phyloP scores from a whole-genome alignment of 1,140 invertebrate species.

The Drosophila ananassae region DNA sequence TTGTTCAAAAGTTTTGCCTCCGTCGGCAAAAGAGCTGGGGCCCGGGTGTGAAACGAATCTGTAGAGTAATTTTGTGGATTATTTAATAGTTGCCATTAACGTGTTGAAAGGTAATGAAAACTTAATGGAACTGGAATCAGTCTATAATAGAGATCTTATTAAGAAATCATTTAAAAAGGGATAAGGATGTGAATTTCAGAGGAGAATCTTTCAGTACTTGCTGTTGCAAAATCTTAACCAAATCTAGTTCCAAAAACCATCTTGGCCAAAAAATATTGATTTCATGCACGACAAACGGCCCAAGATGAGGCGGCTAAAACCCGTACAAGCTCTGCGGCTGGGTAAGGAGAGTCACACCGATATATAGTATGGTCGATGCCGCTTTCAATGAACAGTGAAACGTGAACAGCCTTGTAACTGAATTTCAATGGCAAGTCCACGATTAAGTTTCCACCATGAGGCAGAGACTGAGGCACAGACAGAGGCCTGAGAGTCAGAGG shows the following conservation, averaged over 20 bases:
- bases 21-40: not conserved
- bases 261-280: constrained; percentile 42
- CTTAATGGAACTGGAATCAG: constrained; percentile 4
- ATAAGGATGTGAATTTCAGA: not conserved
- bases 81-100: constrained; percentile 44
- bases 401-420: constrained; percentile 82
- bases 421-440: constrained; percentile 84
- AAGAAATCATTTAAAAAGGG: not conserved
- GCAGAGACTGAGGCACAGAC: constrained; percentile 36
- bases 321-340: constrained; percentile 33
- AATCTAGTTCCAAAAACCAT: constrained; percentile 21
- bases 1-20: constrained; percentile 38
- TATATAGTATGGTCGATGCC: constrained; percentile 21
- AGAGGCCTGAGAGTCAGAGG: constrained; percentile 19
- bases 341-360: constrained; percentile 13
- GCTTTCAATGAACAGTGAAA: constrained; percentile 72
- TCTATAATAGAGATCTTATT: not conserved
- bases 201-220: not conserved
- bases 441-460: constrained; percentile 68
- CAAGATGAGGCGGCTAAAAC: constrained; percentile 50
- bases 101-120: constrained; percentile 40
- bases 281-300: constrained; percentile 41
- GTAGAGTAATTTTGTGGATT: constrained; percentile 41
- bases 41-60: constrained; percentile 40
- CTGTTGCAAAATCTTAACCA: constrained; percentile 6